Conservation (phyloP, 2,113 vertebrate genomes). For the Crotalus tigris region DNA sequence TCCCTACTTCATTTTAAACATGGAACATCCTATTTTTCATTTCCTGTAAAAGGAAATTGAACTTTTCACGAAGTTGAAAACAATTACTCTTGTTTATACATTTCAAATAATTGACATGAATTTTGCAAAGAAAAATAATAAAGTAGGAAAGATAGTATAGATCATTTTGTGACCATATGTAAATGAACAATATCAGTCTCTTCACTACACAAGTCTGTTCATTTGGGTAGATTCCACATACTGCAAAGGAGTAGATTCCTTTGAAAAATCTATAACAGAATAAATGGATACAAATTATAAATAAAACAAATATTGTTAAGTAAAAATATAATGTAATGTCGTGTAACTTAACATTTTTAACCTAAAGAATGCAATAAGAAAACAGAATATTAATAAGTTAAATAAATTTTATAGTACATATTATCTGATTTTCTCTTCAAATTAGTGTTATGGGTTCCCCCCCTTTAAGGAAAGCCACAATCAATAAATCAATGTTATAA, state of each 20-base stretch:
- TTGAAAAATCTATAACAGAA: not conserved
- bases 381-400: not conserved
- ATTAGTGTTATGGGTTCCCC: not conserved
- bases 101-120: not conserved
- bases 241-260: not conserved
- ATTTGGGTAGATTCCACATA: not conserved
- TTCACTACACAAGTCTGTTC: not conserved
- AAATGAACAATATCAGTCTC: not conserved
- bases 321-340: not conserved
- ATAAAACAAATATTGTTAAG: not conserved
- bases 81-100: not conserved
- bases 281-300: not conserved
- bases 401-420: not conserved
- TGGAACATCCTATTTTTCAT: not conserved
- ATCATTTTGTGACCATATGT: not conserved
- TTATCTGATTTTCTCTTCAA: not conserved
- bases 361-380: not conserved
- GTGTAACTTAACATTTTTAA: not conserved
- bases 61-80: not conserved
- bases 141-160: not conserved
- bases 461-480: not conserved
- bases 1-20: not conserved
- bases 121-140: not conserved
- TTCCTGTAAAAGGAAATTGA: not conserved
- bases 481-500: not conserved